A percentile compares a stretch with the other conserved stretches of the same genome.
phyloP scores from a whole-genome alignment of 2,797 vertebrate genomes.

The Acipenser oxyrinchus region DNA sequence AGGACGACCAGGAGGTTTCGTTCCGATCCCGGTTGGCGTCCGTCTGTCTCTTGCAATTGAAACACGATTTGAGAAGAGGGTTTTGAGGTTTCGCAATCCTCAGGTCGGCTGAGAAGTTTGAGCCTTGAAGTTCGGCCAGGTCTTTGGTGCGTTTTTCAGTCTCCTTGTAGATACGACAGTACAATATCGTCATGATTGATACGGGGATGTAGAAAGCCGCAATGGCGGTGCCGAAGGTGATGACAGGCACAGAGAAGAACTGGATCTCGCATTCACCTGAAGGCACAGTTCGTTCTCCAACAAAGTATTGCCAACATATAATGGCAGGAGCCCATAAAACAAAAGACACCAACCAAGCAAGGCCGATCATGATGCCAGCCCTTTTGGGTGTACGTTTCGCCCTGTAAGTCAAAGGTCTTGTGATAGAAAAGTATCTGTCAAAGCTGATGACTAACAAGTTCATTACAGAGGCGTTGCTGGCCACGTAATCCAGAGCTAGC shows the following conservation, averaged over 20 bases:
- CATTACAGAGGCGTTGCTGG: conserved; percentile 97
- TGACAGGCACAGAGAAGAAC: conserved; percentile 92
- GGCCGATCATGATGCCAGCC: conserved; percentile 88
- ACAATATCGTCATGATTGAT: conserved; percentile 96
- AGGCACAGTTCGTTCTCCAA: conserved; percentile 88
- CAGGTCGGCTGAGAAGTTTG: conserved; percentile 63
- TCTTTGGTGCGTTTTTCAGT: conserved; percentile 94
- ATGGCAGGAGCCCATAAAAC: conserved; percentile 93
- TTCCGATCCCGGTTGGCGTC: conserved; percentile 63
- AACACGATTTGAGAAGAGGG: conserved; percentile 75
- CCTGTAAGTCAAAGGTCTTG: conserved; percentile 88
- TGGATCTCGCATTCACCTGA: conserved; percentile 91
- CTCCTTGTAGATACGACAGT: conserved; percentile 95
- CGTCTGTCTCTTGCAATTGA: conserved; percentile 65
- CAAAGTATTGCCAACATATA: conserved; percentile 96
- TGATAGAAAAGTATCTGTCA: conserved; percentile 96
- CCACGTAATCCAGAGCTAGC: conserved; percentile 93
- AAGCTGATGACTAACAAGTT: conserved; percentile 96
- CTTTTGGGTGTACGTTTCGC: conserved; percentile 89
- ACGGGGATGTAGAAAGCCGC: conserved; percentile 96
- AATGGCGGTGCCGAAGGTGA: conserved; percentile 94
- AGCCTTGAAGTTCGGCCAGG: conserved; percentile 87
- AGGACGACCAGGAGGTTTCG: conserved; percentile 86
- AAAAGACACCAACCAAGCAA: conserved; percentile 93
- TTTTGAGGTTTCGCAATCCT: conserved; percentile 65